Evolutionary conservation across 2,888 invertebrate genomes (phyloP).

Genomic region (Acanthosepion esculentum): DNA sequence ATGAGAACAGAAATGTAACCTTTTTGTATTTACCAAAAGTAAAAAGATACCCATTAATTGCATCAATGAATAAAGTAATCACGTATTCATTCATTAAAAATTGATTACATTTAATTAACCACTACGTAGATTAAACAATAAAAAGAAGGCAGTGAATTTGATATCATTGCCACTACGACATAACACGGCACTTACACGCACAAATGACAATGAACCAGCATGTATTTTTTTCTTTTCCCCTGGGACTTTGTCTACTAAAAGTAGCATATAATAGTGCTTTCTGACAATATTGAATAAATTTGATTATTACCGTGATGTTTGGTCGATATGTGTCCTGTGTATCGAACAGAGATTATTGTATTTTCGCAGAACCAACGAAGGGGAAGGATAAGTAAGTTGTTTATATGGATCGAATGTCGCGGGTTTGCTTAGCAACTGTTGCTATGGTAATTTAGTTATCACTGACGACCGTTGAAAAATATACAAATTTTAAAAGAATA

Average conservation of each 20-base stretch:
- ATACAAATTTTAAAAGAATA: not conserved
- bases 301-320: not conserved
- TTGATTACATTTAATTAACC: too few relatives aligned
- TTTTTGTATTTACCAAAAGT: too few relatives aligned
- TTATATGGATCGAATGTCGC: not conserved
- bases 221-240: not conserved
- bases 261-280: not conserved
- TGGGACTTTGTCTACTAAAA: constrained; percentile 43
- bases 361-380: not conserved
- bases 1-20: not conserved
- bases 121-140: too few relatives aligned
- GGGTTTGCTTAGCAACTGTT: not conserved
- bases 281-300: not conserved
- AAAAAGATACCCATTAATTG: too few relatives aligned
- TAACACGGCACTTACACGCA: too few relatives aligned
- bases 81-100: too few relatives aligned
- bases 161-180: too few relatives aligned
- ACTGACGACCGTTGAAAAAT: not conserved
- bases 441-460: constrained; percentile 34
- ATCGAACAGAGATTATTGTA: constrained; percentile 1
- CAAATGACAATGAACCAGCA: too few relatives aligned
- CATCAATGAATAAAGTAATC: too few relatives aligned
- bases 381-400: not conserved
- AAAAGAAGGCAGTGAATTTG: too few relatives aligned
- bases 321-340: not conserved